These are phyloP conservation scores for Collichthys lucidus DNA, from an alignment of 2,113 vertebrate genomes.

Conservation along the genomic window DNA sequence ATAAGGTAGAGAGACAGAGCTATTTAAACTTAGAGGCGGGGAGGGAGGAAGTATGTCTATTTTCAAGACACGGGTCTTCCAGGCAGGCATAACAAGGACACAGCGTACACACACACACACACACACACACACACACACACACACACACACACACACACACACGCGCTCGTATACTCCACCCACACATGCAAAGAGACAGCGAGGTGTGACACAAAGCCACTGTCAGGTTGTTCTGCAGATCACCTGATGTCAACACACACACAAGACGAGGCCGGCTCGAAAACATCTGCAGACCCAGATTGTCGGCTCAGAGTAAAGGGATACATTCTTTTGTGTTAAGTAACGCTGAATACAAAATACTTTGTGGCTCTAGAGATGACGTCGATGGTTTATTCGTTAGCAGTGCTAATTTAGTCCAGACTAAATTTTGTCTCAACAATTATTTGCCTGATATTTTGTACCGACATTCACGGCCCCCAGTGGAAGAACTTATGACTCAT, in stretches of 20 bases:
- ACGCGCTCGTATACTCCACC: slow-evolving; percentile 31
- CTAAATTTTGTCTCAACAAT: background rate
- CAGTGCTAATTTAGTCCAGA: background rate
- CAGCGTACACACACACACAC: background rate
- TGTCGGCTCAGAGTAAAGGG: background rate
- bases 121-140: slow-evolving; percentile 3
- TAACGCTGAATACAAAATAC: too few relatives aligned
- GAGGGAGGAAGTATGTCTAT: slow-evolving; percentile 24
- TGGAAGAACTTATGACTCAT: too few relatives aligned
- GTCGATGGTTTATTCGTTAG: background rate
- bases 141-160: slow-evolving; percentile 1
- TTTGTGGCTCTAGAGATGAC: background rate
- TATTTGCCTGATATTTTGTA: background rate
- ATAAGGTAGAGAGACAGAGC: slow-evolving; percentile 59
- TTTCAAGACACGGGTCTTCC: slow-evolving; percentile 42
- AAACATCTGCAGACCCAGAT: slow-evolving; percentile 3
- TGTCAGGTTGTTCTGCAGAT: slow-evolving; percentile 43
- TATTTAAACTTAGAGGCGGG: slow-evolving; percentile 40
- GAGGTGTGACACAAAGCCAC: slow-evolving; percentile 34
- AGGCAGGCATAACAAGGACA: slow-evolving; percentile 37
- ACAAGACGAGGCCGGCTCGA: slow-evolving; percentile 2
- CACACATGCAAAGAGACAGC: slow-evolving; percentile 20
- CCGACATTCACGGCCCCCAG: background rate
- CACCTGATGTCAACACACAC: slow-evolving; percentile 32
- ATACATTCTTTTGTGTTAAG: background rate